Evolutionary conservation across 2,888 invertebrate species (phyloP), one percentile per base, ranked within the genome.

Genomic region (Sinodicranocentrus sp.): DNA sequence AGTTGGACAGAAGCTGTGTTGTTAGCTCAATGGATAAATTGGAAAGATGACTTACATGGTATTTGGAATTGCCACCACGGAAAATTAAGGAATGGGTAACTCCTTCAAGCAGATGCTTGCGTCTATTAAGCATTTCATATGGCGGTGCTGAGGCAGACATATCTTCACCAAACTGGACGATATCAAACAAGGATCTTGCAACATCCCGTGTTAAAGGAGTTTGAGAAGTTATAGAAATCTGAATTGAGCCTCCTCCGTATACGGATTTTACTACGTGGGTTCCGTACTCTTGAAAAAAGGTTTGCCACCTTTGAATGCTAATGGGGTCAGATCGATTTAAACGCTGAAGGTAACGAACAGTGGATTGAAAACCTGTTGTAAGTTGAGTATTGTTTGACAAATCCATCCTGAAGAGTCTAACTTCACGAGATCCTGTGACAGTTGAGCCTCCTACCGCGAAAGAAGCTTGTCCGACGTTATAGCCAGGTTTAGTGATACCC

Each of bases 281-380:
- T 21, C 85, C 85, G 61, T 77, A 85, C 15, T 61, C 44, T n/a
- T 68, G 33, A 26, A 84, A 85, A 70, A 84, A 85, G 0, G 33
- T 0, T 8, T 59, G 65, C 84, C 84, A 85, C 2, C 21, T 28
- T 17, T 73, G 21, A 0, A 84, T 67, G 0, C 10, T 59, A 0
- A 54, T 65, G 2, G 44, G 17, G 43, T 84, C 82, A 10, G 43
- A 44, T 48, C 61, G 48, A 54, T 84, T 78, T n/a, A 57, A 84
- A 0, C 23, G 13, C 0, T 72, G 44, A 0, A 85, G 61, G 2
- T 10, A n/a, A 13, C 26, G 59, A 0, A 52, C 80, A 1, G 72
- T 68, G 0, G 26, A 0, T 77, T 68, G 10, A 26, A 77, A 67
- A 17, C 65, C 80, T n/a, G 61, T 57, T 1, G 59, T 77, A 6